phyloP scores from a whole-genome alignment of 2,888 invertebrate genomes.

The Andrena minutula region DNA sequence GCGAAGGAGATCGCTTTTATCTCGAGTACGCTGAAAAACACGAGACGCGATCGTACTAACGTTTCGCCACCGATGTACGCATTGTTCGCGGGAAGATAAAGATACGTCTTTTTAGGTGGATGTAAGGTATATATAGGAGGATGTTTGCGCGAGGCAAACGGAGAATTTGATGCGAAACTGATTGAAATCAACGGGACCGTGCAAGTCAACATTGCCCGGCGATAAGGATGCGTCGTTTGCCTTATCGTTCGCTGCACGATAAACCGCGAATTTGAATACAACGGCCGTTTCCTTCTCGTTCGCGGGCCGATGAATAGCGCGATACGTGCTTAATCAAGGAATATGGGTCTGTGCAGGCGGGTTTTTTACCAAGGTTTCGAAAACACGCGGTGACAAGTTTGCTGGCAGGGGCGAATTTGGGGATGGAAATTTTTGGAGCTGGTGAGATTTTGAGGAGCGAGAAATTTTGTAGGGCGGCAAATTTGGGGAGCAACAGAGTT shows the following conservation, averaged over 20 bases:
- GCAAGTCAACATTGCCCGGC: constrained; percentile 20
- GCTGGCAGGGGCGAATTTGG: neutral
- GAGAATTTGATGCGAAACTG: neutral
- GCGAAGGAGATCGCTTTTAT: neutral
- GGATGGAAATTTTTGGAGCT: too few relatives aligned
- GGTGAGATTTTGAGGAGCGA: too few relatives aligned
- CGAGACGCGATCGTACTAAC: too few relatives aligned
- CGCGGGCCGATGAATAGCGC: neutral
- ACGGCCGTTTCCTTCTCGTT: neutral
- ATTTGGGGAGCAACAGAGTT: too few relatives aligned
- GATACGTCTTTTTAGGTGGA: too few relatives aligned
- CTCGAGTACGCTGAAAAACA: neutral
- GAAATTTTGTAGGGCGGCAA: too few relatives aligned
- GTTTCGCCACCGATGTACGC: too few relatives aligned
- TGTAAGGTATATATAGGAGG: too few relatives aligned
- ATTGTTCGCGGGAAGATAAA: too few relatives aligned
- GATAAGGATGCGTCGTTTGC: constrained; percentile 34
- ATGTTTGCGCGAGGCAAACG: neutral
- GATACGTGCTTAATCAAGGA: neutral
- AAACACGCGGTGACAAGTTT: constrained; percentile 33
- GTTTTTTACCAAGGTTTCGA: neutral
- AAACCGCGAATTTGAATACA: constrained; percentile 18
- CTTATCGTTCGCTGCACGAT: constrained; percentile 16
- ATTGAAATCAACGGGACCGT: neutral
- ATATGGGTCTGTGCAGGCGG: neutral